Base-by-base conservation (phyloP, 2,888 invertebrate species). In the Drosophila conformis region DNA sequence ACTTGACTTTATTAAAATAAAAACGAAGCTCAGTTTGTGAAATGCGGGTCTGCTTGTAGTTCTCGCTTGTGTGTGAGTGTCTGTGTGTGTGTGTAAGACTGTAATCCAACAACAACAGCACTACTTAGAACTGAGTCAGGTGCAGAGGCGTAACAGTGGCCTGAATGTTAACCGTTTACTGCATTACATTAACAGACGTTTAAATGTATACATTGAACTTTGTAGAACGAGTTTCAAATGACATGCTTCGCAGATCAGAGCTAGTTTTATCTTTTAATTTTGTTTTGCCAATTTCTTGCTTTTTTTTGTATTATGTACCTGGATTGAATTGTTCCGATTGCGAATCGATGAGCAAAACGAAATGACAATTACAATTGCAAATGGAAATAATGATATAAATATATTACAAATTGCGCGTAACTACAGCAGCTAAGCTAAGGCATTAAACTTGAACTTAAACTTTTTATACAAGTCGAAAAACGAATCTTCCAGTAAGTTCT, bases 101-200 rank as follows among this genome's bases (percentile, higher is more conserved):
- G 67, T 79, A 76, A 76, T 69, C 40, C 54, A 72, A 66, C 31
- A 62, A 58, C 29, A 49, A 46, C 42, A 63, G 13, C 35, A 18
- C 36, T 42, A 73, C 46, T 13, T 48, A 56, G 31, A 56, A 49
- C 49, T 53, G 31, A n/a, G 36, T 18, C 25, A 58, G 36, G 11
- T 61, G 40, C 31, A 48, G 27, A 40, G 29, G 54, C 31, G 29
- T 60, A 60, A 54, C 59, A 59, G 54, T 69, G 68, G 40, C 66
- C 65, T 56, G 21, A 40, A 56, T 68, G 51, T 69, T 29, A 25
- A 18, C 29, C 13, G 27, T 10, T 54, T 54, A 66, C 33, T 27
- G n/a, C 31, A 15, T 15, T 15, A 15, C 27, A 35, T 54, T 59
- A 66, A 59, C 18, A 54, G 54, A 38, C 36, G 38, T 38, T 38